Base-by-base conservation (phyloP, 2,797 vertebrate species). In the Diplodus puntazzo region DNA sequence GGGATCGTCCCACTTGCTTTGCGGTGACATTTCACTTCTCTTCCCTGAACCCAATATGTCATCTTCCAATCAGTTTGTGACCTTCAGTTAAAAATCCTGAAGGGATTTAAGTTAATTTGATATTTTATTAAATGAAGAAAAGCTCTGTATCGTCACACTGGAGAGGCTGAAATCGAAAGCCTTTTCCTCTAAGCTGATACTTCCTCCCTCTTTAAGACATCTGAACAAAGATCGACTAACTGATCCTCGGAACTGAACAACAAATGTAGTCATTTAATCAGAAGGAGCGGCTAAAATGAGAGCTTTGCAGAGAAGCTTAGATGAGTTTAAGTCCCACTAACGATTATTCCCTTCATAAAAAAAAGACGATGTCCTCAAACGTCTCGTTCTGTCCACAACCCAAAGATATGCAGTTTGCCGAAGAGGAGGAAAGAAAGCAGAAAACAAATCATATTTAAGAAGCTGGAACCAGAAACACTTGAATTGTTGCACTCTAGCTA, bases 81-180 rank as follows among this genome's bases (percentile, higher is more conserved):
- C 27, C 64, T 25, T 3, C 57, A 52, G 34, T 53, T 7, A 54
- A 46, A 73, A 14, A 20, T 62, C 49, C 70, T 73, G 1, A 45
- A 63, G 70, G 59, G 59, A 39, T 55, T 34, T 23, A 57, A 34
- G 10, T 57, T 73, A 34, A 73, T 52, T 55, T 54, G 60, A 55
- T 48, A 5, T 20, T 7, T 11, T 27, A 63, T n/a, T 34, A 54
- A 39, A n/a, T 2, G 6, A 2, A 21, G 46, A 52, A 58, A 30
- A 58, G 10, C 21, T 54, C 34, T 18, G 30, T 18, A 8, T 55
- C 23, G 1, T 57, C 8, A 10, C 23, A 18, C 14, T 12, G 21
- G 13, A 11, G 30, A 54, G 11, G 4, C 49, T 54, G 30, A 42
- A 67, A 42, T 42, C 6, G 6, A 34, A 34, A 34, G 30, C 30